Percentiles rank a stretch among this genome's conserved stretches.
phyloP scores from a whole-genome alignment of 35 echinoderm and acorn worm genomes.

The Lytechinus pictus region DNA sequence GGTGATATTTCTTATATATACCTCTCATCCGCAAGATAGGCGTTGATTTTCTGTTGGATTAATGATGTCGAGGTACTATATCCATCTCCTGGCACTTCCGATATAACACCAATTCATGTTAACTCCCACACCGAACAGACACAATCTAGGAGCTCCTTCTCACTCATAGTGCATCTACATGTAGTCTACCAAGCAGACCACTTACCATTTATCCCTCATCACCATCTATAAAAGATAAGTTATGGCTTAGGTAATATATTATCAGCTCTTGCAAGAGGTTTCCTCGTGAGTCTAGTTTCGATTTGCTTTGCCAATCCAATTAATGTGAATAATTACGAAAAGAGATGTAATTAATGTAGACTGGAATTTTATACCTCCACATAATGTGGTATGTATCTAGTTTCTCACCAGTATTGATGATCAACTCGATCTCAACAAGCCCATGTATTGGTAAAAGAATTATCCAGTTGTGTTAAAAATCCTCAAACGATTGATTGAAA shows the following conservation, averaged over 20 bases:
- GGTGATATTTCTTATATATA: not conserved
- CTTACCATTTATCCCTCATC: not conserved
- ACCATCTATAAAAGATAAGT: not conserved
- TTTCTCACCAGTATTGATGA: no score
- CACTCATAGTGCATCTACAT: not conserved
- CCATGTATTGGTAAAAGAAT: no score
- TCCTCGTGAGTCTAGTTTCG: no score
- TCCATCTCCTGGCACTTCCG: not conserved
- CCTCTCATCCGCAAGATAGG: not conserved
- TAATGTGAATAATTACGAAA: no score
- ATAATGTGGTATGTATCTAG: no score
- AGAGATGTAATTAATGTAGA: no score
- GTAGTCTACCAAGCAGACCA: not conserved
- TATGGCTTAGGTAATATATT: no score
- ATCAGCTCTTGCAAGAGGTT: not conserved
- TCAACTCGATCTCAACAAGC: no score
- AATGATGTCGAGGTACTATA: conserved; percentile 11
- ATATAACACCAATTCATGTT: not conserved
- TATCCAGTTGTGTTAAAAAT: no score
- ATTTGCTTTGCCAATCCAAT: no score
- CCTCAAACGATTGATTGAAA: no score
- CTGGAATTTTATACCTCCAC: no score
- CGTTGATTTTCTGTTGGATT: not conserved
- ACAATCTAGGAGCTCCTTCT: not conserved
- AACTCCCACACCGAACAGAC: not conserved